Base-by-base conservation (phyloP, 2,113 vertebrate species). In the Bostrychus sinensis region DNA sequence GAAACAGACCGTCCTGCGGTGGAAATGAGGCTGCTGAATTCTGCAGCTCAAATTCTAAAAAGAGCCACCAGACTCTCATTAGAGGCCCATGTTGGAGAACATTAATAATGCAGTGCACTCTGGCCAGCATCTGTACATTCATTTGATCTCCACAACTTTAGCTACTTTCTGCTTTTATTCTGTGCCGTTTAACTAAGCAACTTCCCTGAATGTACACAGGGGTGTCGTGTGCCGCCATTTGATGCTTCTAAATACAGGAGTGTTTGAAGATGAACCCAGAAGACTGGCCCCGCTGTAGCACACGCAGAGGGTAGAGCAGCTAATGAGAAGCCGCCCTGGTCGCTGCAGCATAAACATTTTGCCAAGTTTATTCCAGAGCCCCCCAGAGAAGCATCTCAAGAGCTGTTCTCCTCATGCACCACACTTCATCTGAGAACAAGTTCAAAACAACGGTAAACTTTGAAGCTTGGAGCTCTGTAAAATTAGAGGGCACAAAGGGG, bases 131-230 rank as follows among this genome's bases (percentile, higher is more conserved):
- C 86, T 91, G 86, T 89, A 88, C 90, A 88, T 89, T 90, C 86
- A 83, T 92, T 92, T 92, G 91, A 93, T 93, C 91, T 93, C 56
- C 62, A 90, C 87, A 89, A 91, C 82, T 91, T 89, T 91, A 84
- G 83, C 83, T 84, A 88, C 81, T 86, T 88, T 81, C 81, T 82
- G 73, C 85, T 89, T 86, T 92, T 87, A 89, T 90, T 90, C 87
- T 58, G 89, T 69, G 66, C 83, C 77, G 55, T 87, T 89, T 85
- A 89, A 89, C 85, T 83, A 73, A 87, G 85, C 75, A 84, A 86
- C 83, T 77, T 80, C 79, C 84, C 83, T 64, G 73, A 85, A 86
- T 80, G 81, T 84, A 89, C 83, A 89, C 62, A 86, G 79, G 81
- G 80, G 84, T 83, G 79, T 89, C 77, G 55, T 72, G 83, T 86